Percentiles rank a stretch among this genome's conserved stretches.
phyloP scores from a whole-genome alignment of 2,113 vertebrate genomes.

The Nibea coibor region DNA sequence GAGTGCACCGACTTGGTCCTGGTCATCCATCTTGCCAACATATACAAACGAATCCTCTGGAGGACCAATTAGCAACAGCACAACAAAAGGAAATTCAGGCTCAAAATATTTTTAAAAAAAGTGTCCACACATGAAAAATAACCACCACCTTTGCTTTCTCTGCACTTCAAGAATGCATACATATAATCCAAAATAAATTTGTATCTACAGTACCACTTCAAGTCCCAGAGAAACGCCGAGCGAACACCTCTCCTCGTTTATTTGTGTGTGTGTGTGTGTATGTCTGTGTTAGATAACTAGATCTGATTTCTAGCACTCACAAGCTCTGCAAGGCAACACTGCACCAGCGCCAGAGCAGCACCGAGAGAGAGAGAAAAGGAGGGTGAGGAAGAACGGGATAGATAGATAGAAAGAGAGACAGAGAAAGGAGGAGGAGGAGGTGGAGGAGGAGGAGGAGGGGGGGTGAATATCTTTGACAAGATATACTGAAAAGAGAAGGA shows the following conservation, averaged over 20 bases:
- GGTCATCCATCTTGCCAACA: slow-evolving; percentile 74
- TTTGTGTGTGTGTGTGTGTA: slow-evolving; percentile 55
- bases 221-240: slow-evolving; percentile 35
- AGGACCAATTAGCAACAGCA: slow-evolving; percentile 74
- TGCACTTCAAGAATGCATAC: slow-evolving; percentile 33
- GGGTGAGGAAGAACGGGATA: slow-evolving; percentile 47
- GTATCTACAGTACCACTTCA: slow-evolving; percentile 35
- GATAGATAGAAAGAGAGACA: slow-evolving; percentile 22
- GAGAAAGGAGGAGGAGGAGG: background rate
- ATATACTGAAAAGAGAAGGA: slow-evolving; percentile 51
- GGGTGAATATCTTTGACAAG: slow-evolving; percentile 42
- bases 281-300: slow-evolving; percentile 74
- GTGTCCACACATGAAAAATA: slow-evolving; percentile 33
- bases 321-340: slow-evolving; percentile 76
- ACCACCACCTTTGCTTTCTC: slow-evolving; percentile 40
- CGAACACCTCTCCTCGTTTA: slow-evolving; percentile 51
- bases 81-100: slow-evolving; percentile 54
- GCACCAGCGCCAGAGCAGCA: slow-evolving; percentile 71
- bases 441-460: no score
- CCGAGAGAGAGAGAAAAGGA: slow-evolving; percentile 47
- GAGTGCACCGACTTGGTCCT: slow-evolving; percentile 46
- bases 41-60: slow-evolving; percentile 67
- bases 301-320: slow-evolving; percentile 70
- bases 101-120: slow-evolving; percentile 36
- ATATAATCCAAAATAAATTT: slow-evolving; percentile 24